Evolutionary conservation across 2,888 invertebrate species (phyloP), one percentile per base, ranked within the genome.

Genomic region (Psylliodes chrysocephalus): DNA sequence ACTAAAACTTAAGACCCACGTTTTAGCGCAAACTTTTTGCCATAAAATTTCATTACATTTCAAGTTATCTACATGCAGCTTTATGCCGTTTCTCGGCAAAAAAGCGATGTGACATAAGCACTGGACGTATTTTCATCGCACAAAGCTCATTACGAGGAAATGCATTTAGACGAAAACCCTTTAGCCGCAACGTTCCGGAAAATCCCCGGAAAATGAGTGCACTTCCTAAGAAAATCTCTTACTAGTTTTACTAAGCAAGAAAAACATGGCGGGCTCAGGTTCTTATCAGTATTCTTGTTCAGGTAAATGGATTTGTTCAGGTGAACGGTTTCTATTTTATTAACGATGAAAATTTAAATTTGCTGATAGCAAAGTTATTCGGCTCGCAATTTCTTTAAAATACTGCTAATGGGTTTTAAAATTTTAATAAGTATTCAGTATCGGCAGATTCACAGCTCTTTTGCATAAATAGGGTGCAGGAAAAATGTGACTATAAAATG

Each of bases 391-490:
- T 46, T 22, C 46, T 22, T 22, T 19, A 46, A 46, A 22, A 46
- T 46, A 46, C 19, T 14, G 22, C 10, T 46, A 46, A 46, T 46
- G 19, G 19, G 15, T 46, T 44, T 44, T 17, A 17, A 17, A 40
- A 40, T 15, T 40, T 40, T 12, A 15, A 14, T 40, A 40, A 12
- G n/a, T n/a, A n/a, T n/a, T n/a, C n/a, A n/a, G n/a, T n/a, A n/a
- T n/a, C n/a, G n/a, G n/a, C n/a, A n/a, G n/a, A n/a, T n/a, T n/a
- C n/a, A n/a, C n/a, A n/a, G n/a, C n/a, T n/a, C n/a, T n/a, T n/a
- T n/a, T n/a, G n/a, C n/a, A n/a, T n/a, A n/a, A n/a, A n/a, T n/a
- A n/a, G n/a, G n/a, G n/a, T n/a, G n/a, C n/a, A n/a, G n/a, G n/a
- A n/a, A n/a, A n/a, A n/a, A n/a, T n/a, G n/a, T n/a, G n/a, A n/a